Base-by-base conservation (phyloP, 2,113 vertebrate species). In the Lophius piscatorius region DNA sequence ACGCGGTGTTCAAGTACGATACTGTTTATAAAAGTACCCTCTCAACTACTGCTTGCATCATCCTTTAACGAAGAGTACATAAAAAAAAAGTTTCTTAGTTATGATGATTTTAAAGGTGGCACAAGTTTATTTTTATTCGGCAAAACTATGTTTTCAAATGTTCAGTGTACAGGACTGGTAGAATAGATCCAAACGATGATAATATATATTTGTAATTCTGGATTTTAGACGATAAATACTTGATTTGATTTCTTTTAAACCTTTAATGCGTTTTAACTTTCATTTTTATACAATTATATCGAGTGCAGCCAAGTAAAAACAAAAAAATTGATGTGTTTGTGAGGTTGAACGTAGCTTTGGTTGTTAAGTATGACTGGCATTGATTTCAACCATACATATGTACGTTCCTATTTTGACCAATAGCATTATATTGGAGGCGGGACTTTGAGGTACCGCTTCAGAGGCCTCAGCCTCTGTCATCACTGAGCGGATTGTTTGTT, bases 401-500 rank as follows among this genome's bases (percentile, higher is more conserved):
- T 1, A 47, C 20, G 1, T 4, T 17, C 48, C 1, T 2, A 3
- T 24, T 1, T 60, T 6, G 14, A 35, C 90, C 83, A 90, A 90
- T 90, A 38, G 60, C 0, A 46, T 47, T 7, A 0, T 1, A 6
- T 0, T 1, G 3, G 48, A 14, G 88, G 87, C 70, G 86, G 87
- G 70, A 5, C 78, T 63, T 76, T 5, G 0, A 3, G 0, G 54
- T 10, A 13, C 49, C 9, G 47, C 55, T 48, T 63, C 54, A 40
- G 48, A 10, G 71, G 77, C 70, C 84, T 60, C 75, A 71, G 58
- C 66, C 44, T 56, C 67, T 71, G 71, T 82, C 80, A 82, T 67
- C 76, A 76, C 58, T 28, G 47, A 73, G 74, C 75, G 60, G 83
- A 87, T 85, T 90, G 91, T 90, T 92, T 92, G 93, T 92, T 93